Evolutionary conservation across 2,113 vertebrate genomes (phyloP).

Genomic region (Perca flavescens): DNA sequence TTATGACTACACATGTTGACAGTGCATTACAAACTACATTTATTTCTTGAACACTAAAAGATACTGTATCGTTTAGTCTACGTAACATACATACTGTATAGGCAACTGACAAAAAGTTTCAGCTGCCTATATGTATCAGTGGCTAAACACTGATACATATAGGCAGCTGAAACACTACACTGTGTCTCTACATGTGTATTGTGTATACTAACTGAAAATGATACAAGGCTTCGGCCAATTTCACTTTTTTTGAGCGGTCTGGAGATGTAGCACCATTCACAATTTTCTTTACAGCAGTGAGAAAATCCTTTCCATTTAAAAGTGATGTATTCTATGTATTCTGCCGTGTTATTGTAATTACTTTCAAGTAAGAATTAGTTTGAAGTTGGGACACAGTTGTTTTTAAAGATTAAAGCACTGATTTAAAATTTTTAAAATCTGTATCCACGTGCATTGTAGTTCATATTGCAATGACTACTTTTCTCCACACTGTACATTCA

Average conservation of each 20-base stretch:
- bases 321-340: background rate
- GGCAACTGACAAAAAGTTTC: too few relatives aligned
- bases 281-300: too few relatives aligned
- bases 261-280: too few relatives aligned
- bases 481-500: background rate
- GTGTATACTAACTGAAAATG: too few relatives aligned
- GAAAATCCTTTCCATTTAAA: too few relatives aligned
- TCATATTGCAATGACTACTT: background rate
- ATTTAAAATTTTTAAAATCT: background rate
- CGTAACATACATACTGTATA: too few relatives aligned
- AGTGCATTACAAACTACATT: background rate
- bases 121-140: background rate
- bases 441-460: background rate
- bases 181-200: too few relatives aligned
- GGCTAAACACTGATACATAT: too few relatives aligned
- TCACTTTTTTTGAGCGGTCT: too few relatives aligned
- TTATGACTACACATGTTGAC: background rate
- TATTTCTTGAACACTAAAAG: background rate
- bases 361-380: background rate
- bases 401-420: conserved; percentile 1
- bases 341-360: background rate
- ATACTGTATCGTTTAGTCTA: background rate
- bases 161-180: too few relatives aligned
- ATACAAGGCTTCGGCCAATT: too few relatives aligned
- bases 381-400: background rate